phyloP scores from a whole-genome alignment of 2,113 vertebrate genomes.

The Gobius niger region DNA sequence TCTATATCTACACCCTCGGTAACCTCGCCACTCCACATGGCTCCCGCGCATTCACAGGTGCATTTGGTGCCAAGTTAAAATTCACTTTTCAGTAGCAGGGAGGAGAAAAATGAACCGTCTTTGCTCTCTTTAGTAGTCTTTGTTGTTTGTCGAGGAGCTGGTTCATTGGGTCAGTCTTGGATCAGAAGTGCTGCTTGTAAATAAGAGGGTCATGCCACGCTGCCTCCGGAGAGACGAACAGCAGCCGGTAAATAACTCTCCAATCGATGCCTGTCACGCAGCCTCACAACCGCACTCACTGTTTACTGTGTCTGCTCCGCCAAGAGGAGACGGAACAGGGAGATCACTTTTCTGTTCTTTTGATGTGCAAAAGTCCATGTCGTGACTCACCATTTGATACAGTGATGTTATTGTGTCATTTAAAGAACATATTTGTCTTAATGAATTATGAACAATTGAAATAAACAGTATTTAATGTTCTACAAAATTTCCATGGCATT shows the following conservation, averaged over 20 bases:
- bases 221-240: slow-evolving; percentile 28
- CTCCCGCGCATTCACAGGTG: not conserved
- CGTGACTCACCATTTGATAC: too few species aligned
- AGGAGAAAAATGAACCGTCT: not conserved
- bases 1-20: not conserved
- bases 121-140: slow-evolving; percentile 7
- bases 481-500: too few species aligned
- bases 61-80: not conserved
- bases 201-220: slow-evolving; percentile 55
- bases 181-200: slow-evolving; percentile 64
- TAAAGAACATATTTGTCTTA: too few species aligned
- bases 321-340: not conserved
- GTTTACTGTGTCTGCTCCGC: not conserved
- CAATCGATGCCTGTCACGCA: slow-evolving; percentile 65
- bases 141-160: not conserved
- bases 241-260: slow-evolving; percentile 64
- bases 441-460: too few species aligned
- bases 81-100: not conserved
- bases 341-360: too few species aligned
- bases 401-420: too few species aligned
- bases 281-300: not conserved
- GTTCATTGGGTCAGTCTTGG: slow-evolving; percentile 47
- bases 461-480: too few species aligned
- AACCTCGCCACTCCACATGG: not conserved
- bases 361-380: too few species aligned